A percentile compares a stretch with the other conserved stretches of the same genome.
phyloP scores from a whole-genome alignment of 2,888 invertebrate genomes.

The Apamea crenata region DNA sequence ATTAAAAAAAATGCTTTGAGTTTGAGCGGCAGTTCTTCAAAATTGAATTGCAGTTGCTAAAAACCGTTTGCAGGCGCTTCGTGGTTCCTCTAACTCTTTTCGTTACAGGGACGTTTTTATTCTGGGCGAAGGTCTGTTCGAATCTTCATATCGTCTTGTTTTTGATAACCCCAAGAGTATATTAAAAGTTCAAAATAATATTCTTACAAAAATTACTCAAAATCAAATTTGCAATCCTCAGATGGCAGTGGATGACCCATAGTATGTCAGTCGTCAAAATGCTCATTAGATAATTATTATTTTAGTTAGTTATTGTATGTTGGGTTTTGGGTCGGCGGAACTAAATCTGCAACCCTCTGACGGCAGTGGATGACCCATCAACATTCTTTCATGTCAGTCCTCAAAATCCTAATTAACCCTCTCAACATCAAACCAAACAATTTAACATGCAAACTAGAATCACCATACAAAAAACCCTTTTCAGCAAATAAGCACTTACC shows the following conservation, averaged over 20 bases:
- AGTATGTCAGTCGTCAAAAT: too few relatives aligned
- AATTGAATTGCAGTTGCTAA: too few relatives aligned
- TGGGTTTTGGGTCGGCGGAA: too few relatives aligned
- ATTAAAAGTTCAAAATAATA: not conserved
- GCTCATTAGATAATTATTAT: too few relatives aligned
- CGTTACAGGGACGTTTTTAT: not conserved
- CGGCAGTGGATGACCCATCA: not conserved
- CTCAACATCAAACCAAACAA: slow-evolving; percentile 35
- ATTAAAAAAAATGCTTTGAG: too few relatives aligned
- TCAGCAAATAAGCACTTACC: slow-evolving; percentile 52
- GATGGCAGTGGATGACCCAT: not conserved
- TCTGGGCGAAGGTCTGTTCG: too few relatives aligned
- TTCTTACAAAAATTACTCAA: too few relatives aligned
- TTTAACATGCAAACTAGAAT: slow-evolving; percentile 47
- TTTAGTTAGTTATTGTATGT: too few relatives aligned
- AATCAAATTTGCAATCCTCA: not conserved
- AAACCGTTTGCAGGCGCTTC: not conserved
- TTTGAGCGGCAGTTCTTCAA: too few relatives aligned
- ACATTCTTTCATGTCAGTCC: not conserved
- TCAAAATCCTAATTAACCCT: slow-evolving; percentile 21
- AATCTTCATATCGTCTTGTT: too few relatives aligned
- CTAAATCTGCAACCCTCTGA: not conserved
- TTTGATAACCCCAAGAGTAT: too few relatives aligned
- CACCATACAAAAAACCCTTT: slow-evolving; percentile 42
- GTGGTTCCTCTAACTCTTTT: not conserved